These are phyloP conservation scores for Heteromurus nitidus DNA, from an alignment of 2,888 invertebrate species.

Conservation along the genomic window DNA sequence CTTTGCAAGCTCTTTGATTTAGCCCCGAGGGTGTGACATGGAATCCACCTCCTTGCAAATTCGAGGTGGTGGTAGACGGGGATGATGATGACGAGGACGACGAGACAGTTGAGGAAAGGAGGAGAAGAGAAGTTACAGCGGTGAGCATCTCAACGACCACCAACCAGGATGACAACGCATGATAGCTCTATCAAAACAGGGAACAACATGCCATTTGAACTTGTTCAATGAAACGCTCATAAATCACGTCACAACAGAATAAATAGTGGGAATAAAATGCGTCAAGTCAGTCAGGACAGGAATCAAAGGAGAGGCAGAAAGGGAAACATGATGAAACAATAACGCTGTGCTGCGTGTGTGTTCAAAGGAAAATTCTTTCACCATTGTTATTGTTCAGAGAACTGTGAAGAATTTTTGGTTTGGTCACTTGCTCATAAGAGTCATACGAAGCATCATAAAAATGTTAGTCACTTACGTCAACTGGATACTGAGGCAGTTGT, in stretches of 20 bases:
- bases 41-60: slow-evolving; percentile 40
- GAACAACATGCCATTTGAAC: slow-evolving; percentile 40
- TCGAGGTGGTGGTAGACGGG: neutral
- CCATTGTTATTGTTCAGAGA: slow-evolving; percentile 12
- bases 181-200: slow-evolving; percentile 62
- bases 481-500: slow-evolving; percentile 20
- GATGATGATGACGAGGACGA: slow-evolving; percentile 9
- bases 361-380: slow-evolving; percentile 14
- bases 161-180: slow-evolving; percentile 66
- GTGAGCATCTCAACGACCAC: slow-evolving; percentile 70
- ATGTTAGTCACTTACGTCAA: slow-evolving; percentile 48
- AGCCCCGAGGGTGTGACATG: slow-evolving; percentile 11
- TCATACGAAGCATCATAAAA: neutral
- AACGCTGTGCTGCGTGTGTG: slow-evolving; percentile 15
- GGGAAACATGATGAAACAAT: neutral
- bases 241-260: slow-evolving; percentile 34
- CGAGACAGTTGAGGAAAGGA: slow-evolving; percentile 45
- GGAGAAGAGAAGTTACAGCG: slow-evolving; percentile 50
- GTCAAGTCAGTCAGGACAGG: neutral
- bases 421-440: neutral
- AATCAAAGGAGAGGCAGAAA: too few species aligned
- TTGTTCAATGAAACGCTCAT: slow-evolving; percentile 20
- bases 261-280: slow-evolving; percentile 22
- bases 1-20: too few species aligned
- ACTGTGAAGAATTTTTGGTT: neutral